Conservation (phyloP, 2,797 vertebrate species). For the Alauda arvensis region DNA sequence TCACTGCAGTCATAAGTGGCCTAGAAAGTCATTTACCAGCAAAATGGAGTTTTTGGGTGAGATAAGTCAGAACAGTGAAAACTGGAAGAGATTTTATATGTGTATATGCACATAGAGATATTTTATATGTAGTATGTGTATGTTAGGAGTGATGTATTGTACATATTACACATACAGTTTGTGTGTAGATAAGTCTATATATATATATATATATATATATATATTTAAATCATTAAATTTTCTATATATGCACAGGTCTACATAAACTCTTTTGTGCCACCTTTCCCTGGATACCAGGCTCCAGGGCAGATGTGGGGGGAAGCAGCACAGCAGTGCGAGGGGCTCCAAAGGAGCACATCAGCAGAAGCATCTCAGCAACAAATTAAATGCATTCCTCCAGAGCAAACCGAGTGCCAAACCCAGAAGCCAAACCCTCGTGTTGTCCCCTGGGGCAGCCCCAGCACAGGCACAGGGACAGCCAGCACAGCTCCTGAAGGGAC, state of each 20-base stretch:
- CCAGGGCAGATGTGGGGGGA: background rate
- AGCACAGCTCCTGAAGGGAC: background rate
- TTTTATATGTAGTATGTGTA: background rate
- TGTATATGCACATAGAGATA: rapidly evolving
- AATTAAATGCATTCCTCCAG: background rate
- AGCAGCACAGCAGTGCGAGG: background rate
- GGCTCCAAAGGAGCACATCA: rapidly evolving
- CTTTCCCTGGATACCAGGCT: background rate
- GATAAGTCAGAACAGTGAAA: background rate
- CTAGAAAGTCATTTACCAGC: background rate
- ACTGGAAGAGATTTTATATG: background rate
- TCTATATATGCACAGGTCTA: rapidly evolving
- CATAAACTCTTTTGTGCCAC: background rate
- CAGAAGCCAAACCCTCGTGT: background rate
- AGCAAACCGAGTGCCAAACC: background rate
- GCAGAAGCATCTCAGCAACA: background rate
- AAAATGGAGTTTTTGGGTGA: background rate
- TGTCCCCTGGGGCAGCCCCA: background rate
- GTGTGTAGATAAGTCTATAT: background rate
- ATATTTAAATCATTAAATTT: background rate
- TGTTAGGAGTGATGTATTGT: background rate
- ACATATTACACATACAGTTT: background rate
- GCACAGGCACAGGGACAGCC: background rate
- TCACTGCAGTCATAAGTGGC: background rate
- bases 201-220: background rate